These are phyloP conservation scores for Eolophus roseicapilla DNA, from an alignment of 2,113 vertebrate species.

Conservation along the genomic window DNA sequence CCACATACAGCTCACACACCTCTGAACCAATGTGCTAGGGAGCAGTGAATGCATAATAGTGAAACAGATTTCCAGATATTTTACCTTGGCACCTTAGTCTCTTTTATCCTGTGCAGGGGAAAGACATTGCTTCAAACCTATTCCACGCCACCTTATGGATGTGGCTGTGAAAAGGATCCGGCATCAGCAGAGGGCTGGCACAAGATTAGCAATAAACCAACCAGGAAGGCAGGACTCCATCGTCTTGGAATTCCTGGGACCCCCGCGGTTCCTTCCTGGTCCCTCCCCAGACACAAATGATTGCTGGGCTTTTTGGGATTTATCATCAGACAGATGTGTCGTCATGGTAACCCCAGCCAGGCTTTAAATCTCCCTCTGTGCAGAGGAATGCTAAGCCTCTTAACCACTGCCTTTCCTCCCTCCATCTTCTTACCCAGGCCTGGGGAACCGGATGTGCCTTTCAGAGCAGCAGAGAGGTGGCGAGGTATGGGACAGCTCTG, in stretches of 20 bases:
- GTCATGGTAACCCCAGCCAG: slow-evolving; percentile 65
- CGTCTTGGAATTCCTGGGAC: not conserved
- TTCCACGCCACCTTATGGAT: not conserved
- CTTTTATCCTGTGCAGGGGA: not conserved
- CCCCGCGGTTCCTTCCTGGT: not conserved
- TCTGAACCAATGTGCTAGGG: not conserved
- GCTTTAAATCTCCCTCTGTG: slow-evolving; percentile 53
- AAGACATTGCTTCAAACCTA: not conserved
- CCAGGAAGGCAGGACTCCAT: not conserved
- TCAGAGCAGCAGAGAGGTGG: not conserved
- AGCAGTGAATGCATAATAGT: not conserved
- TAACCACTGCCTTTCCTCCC: not conserved
- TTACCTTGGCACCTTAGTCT: not conserved
- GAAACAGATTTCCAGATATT: not conserved
- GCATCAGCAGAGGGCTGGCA: not conserved
- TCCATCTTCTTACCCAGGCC: not conserved
- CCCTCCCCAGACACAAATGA: not conserved
- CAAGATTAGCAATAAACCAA: accelerated
- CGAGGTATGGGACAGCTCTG: not conserved
- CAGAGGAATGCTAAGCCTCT: slow-evolving; percentile 56
- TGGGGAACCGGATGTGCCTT: not conserved
- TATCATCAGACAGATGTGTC: slow-evolving; percentile 63
- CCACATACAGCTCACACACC: not conserved
- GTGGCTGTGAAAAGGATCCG: not conserved
- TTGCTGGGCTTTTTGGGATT: slow-evolving; percentile 38